These are phyloP conservation scores for Drosophila algonquin DNA, from an alignment of 2,888 invertebrate species.

Conservation along the genomic window DNA sequence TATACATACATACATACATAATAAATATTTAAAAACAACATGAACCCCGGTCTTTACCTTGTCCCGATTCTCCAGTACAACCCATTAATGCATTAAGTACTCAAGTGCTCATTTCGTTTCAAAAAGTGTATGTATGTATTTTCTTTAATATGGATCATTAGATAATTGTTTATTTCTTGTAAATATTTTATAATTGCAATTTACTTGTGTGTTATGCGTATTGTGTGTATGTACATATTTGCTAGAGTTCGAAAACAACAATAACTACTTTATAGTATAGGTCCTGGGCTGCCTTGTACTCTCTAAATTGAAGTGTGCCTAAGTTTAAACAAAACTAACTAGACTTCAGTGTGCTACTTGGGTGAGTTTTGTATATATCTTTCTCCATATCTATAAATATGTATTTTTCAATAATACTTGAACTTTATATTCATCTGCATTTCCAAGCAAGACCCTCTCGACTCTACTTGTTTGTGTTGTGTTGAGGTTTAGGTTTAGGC, in stretches of 20 bases:
- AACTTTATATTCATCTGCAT: constrained; percentile 9
- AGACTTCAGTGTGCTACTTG: constrained; percentile 27
- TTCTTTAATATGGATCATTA: constrained; percentile 29
- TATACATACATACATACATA: constrained; percentile 48
- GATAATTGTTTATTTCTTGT: constrained; percentile 47
- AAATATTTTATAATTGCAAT: constrained; percentile 63
- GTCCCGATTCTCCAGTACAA: background rate
- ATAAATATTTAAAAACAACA: constrained; percentile 55
- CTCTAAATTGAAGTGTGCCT: constrained; percentile 6
- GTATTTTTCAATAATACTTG: constrained; percentile 39
- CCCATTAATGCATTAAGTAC: no score
- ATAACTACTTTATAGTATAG: constrained; percentile 23
- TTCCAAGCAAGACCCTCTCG: constrained; percentile 3
- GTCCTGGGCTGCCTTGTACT: background rate
- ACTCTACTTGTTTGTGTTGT: constrained; percentile 7
- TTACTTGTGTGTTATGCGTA: constrained; percentile 14
- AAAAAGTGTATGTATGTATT: constrained; percentile 29
- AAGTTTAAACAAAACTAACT: constrained; percentile 18
- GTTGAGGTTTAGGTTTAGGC: constrained; percentile 8
- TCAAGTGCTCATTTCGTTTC: constrained; percentile 7
- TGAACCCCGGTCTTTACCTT: background rate
- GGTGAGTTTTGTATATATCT: constrained; percentile 1
- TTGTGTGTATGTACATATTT: constrained; percentile 28
- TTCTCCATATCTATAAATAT: constrained; percentile 2
- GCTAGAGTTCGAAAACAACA: constrained; percentile 33